Evolutionary conservation across 2,797 vertebrate genomes (phyloP).

Genomic region (Anguilla anguilla): DNA sequence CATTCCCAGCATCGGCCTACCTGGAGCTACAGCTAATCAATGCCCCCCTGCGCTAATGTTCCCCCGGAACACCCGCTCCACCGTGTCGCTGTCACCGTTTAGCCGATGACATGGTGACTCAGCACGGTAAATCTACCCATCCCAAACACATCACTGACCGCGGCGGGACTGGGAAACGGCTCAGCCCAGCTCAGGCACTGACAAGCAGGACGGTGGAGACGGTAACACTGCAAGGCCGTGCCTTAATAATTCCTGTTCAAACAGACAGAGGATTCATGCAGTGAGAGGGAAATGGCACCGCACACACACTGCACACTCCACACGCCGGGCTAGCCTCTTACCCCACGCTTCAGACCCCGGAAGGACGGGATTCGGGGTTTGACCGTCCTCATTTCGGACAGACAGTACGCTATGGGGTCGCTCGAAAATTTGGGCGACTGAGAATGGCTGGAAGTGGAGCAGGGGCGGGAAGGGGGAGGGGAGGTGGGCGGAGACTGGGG

Average conservation of each 20-base stretch:
- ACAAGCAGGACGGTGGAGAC: not conserved
- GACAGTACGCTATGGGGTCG: slow-evolving; percentile 91
- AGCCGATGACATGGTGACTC: not conserved
- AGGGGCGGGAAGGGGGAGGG: slow-evolving; percentile 78
- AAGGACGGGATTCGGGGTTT: slow-evolving; percentile 93
- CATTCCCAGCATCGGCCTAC: slow-evolving; percentile 37
- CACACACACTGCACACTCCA: slow-evolving; percentile 43
- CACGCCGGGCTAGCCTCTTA: slow-evolving; percentile 74
- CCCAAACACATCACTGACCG: not conserved
- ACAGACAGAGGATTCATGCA: not conserved
- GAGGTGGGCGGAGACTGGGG: slow-evolving; percentile 79
- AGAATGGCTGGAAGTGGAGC: slow-evolving; percentile 78
- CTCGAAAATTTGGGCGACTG: slow-evolving; percentile 84
- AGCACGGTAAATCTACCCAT: not conserved
- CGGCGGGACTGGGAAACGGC: not conserved
- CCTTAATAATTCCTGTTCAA: not conserved
- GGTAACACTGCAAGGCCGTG: not conserved
- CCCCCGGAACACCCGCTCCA: slow-evolving; percentile 7
- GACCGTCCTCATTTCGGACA: slow-evolving; percentile 91
- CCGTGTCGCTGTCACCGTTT: not conserved
- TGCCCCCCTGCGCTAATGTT: not conserved
- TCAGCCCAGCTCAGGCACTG: not conserved
- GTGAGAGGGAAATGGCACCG: not conserved
- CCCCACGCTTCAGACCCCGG: slow-evolving; percentile 91
- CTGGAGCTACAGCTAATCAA: slow-evolving; percentile 20